Conservation (phyloP, 2,797 vertebrate genomes). For the Squalus acanthias region DNA sequence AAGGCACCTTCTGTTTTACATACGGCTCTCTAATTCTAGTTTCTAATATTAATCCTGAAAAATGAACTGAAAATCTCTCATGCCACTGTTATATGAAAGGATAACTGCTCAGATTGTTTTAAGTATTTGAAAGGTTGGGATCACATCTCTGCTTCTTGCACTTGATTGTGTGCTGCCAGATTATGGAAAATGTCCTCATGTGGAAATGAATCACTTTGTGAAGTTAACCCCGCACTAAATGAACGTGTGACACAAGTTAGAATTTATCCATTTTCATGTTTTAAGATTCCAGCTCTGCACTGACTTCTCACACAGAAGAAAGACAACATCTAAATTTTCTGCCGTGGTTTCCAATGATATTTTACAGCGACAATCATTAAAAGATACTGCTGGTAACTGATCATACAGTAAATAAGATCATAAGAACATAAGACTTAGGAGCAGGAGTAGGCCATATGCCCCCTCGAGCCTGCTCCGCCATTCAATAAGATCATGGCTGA, state of each 20-base stretch:
- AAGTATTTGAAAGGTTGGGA: not conserved
- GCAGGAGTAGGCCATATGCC: too few relatives aligned
- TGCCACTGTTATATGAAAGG: not conserved
- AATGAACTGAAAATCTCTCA: not conserved
- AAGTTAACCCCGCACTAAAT: not conserved
- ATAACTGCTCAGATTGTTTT: not conserved
- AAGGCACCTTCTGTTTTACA: not conserved
- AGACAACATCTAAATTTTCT: not conserved
- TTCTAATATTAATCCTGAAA: not conserved
- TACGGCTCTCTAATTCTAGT: not conserved
- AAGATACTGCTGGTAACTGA: conserved; percentile 3
- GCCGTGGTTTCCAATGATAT: conserved; percentile 6
- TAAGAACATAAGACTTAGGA: too few relatives aligned
- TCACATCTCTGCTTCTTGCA: not conserved
- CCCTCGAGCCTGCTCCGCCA: too few relatives aligned
- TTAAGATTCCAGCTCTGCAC: conserved; percentile 18
- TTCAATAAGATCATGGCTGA: too few relatives aligned
- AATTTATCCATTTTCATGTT: not conserved
- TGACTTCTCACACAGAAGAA: conserved; percentile 10
- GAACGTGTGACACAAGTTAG: not conserved
- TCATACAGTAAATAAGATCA: not conserved
- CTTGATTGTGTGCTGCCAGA: not conserved
- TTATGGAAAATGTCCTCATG: not conserved
- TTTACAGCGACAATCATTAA: conserved; percentile 17
- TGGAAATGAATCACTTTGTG: not conserved